Evolutionary conservation across 2,888 invertebrate species (phyloP).

Genomic region (Aquatica leii): DNA sequence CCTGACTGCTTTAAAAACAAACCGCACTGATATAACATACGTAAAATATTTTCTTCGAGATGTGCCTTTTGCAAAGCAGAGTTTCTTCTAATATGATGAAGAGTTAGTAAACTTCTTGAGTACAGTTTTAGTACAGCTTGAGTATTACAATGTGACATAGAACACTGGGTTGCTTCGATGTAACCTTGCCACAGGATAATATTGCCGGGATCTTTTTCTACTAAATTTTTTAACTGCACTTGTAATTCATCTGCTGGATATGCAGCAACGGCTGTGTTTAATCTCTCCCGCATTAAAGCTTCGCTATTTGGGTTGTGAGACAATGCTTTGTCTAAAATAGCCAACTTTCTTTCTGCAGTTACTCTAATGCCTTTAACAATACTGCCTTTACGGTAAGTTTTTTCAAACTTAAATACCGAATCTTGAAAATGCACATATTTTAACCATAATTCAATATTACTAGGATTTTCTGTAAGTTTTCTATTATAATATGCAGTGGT

Average conservation of each 20-base stretch:
- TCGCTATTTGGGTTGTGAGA: slow-evolving; percentile 65
- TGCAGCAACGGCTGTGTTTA: slow-evolving; percentile 61
- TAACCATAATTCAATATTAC: slow-evolving; percentile 67
- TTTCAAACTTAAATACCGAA: slow-evolving; percentile 59
- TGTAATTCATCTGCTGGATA: slow-evolving; percentile 69
- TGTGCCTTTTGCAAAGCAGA: slow-evolving; percentile 53
- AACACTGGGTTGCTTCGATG: slow-evolving; percentile 64
- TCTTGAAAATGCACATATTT: slow-evolving; percentile 69
- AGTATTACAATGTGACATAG: slow-evolving; percentile 70
- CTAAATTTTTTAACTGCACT: slow-evolving; percentile 59
- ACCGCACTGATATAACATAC: slow-evolving; percentile 64
- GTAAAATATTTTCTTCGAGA: slow-evolving; percentile 58
- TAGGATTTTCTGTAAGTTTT: slow-evolving; percentile 62
- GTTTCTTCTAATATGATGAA: slow-evolving; percentile 58
- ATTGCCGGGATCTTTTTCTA: slow-evolving; percentile 63
- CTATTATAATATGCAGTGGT: slow-evolving; percentile 66
- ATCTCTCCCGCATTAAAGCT: slow-evolving; percentile 62
- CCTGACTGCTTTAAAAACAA: slow-evolving; percentile 75
- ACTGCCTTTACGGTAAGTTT: slow-evolving; percentile 58
- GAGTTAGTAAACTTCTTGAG: slow-evolving; percentile 60
- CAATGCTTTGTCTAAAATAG: slow-evolving; percentile 69
- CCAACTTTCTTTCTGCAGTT: slow-evolving; percentile 67
- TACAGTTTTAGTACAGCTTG: slow-evolving; percentile 68
- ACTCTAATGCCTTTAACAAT: slow-evolving; percentile 59
- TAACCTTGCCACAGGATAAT: slow-evolving; percentile 64